Evolutionary conservation across 2,797 vertebrate species (phyloP).

Genomic region (Melanotaenia maccullochi): DNA sequence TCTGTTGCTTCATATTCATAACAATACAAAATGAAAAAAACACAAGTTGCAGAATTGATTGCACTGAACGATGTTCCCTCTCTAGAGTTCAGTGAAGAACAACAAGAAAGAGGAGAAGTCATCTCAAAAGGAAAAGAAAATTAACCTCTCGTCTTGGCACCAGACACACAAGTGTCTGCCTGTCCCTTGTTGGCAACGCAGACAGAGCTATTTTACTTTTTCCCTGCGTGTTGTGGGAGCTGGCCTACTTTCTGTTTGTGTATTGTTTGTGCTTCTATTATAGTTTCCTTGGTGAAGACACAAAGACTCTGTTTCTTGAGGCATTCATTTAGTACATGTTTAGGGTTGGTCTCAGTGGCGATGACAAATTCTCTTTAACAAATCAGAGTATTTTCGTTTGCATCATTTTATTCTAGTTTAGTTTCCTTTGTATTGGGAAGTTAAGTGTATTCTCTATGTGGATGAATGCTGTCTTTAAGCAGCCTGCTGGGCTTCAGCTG

Average conservation of each 20-base stretch:
- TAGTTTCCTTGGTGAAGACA: constrained; percentile 28
- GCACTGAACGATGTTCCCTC: no score
- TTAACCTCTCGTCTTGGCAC: neutral
- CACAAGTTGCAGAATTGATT: no score
- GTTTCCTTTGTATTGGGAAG: constrained; percentile 29
- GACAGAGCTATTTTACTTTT: constrained; percentile 18
- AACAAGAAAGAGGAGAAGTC: neutral
- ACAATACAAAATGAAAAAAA: no score
- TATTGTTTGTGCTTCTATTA: constrained; percentile 46
- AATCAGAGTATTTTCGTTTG: constrained; percentile 28
- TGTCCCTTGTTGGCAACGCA: constrained; percentile 4
- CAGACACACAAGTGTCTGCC: constrained; percentile 4
- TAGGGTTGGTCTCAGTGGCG: constrained; percentile 8
- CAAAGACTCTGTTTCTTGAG: constrained; percentile 14
- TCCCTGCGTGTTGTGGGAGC: constrained; percentile 52
- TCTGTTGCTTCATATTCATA: no score
- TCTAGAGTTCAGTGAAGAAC: no score
- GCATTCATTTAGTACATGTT: constrained; percentile 8
- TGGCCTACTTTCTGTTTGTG: constrained; percentile 65
- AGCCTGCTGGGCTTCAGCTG: constrained; percentile 47
- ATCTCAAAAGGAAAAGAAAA: constrained; percentile 16
- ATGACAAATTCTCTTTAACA: constrained; percentile 12
- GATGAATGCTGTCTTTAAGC: constrained; percentile 67
- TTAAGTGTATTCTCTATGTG: constrained; percentile 44
- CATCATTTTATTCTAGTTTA: constrained; percentile 19